Base-by-base conservation (phyloP, 2,797 vertebrate species). In the Pantherophis vulpinus region DNA sequence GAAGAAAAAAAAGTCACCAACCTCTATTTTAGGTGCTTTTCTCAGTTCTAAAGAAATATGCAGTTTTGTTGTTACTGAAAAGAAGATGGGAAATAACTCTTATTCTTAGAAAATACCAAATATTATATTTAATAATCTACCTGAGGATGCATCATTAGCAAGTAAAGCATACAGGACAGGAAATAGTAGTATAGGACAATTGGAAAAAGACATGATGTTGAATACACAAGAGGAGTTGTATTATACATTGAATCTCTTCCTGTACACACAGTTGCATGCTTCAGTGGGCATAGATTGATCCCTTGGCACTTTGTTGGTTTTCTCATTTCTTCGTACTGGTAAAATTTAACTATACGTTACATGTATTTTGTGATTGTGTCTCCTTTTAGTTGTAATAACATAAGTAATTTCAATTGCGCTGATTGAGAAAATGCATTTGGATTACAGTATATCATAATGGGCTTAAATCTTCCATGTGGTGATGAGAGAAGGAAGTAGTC, bases 121-220 rank as follows among this genome's bases (percentile, higher is more conserved):
- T 6, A 1, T 51, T 27, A 95, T 25, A 86, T 55, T 92, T 90
- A 87, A 86, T 90, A 61, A 93, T 90, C 25, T 70, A 14, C 94
- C 56, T 74, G n/a, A 93, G 91, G 20, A 86, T 93, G 74, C 47
- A 32, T n/a, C 91, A n/a, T 0, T 92, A 70, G 59, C 32, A 47
- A 93, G 58, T 66, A 70, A 66, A 94, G 89, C 23, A 63, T 42
- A 54, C 5, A 66, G 14, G 88, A 32, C 8, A 70, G 55, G 58
- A 90, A 94, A 94, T 60, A 18, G 89, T 37, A 1, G 0, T 90
- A 32, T 91, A 90, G 56, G 89, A 91, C 56, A 51, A 61, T n/a
- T 70, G 83, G 14, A 63, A 56, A 63, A 58, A 87, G 27, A 18
- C 23, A 56, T 58, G 32, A 83, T 51, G 66, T 92, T 32, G n/a